These are phyloP conservation scores for Hirtodrosophila duncani DNA, from an alignment of 2,888 invertebrate species.

Conservation along the genomic window DNA sequence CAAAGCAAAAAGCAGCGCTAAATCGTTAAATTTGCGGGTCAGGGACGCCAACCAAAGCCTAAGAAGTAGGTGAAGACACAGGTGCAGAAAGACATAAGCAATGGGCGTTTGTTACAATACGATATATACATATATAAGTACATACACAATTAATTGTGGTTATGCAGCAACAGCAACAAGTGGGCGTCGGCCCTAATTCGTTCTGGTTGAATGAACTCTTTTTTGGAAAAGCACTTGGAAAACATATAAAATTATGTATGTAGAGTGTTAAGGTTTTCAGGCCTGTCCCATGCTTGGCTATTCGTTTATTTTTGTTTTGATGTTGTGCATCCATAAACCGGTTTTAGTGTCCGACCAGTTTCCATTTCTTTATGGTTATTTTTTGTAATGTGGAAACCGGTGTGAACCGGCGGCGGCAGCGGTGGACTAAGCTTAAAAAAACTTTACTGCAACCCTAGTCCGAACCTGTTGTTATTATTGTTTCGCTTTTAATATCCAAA, in stretches of 20 bases:
- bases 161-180: slow-evolving; percentile 40
- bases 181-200: too few species aligned
- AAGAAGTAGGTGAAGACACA: slow-evolving; percentile 10
- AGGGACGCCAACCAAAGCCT: slow-evolving; percentile 26
- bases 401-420: slow-evolving; percentile 25
- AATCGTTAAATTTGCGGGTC: too few species aligned
- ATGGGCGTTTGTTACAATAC: not conserved
- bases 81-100: slow-evolving; percentile 21
- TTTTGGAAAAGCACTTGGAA: slow-evolving; percentile 51
- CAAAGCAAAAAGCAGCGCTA: slow-evolving; percentile 8
- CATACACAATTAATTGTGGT: not conserved
- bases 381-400: slow-evolving; percentile 36
- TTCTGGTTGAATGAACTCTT: slow-evolving; percentile 61
- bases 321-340: slow-evolving; percentile 30
- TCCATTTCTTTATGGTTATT: slow-evolving; percentile 52
- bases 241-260: too few species aligned
- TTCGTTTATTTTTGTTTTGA: slow-evolving; percentile 43
- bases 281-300: slow-evolving; percentile 7
- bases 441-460: slow-evolving; percentile 22
- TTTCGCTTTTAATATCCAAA: too few species aligned
- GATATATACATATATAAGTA: not conserved
- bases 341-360: slow-evolving; percentile 54
- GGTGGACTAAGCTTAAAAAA: too few species aligned
- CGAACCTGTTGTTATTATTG: slow-evolving; percentile 30
- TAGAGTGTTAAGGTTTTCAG: not conserved